These are phyloP conservation scores for Blastomussa wellsi DNA, from an alignment of 92 coral and sea anemone species.

Conservation along the genomic window DNA sequence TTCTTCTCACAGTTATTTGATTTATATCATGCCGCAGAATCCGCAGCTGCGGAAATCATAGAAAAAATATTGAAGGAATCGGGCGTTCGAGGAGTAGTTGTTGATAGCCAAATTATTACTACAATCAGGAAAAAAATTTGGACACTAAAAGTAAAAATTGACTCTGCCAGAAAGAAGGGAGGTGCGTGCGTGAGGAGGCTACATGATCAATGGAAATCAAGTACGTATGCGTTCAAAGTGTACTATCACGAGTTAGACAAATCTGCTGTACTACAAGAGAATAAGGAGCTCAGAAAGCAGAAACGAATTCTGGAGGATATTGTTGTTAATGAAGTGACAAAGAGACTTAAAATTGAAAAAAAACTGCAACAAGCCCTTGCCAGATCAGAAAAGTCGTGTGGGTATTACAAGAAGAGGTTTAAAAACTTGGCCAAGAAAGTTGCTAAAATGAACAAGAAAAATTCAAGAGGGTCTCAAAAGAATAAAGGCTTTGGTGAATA, in stretches of 20 bases:
- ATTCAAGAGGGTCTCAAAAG: constrained; percentile 9
- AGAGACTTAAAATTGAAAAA: constrained; percentile 21
- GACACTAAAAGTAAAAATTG: constrained; percentile 6
- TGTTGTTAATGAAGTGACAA: constrained; percentile 14
- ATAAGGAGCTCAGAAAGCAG: background rate
- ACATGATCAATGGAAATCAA: constrained; percentile 14
- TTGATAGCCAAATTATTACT: constrained; percentile 32
- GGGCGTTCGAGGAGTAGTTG: constrained; percentile 35
- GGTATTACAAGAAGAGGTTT: constrained; percentile 15
- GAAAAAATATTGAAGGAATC: constrained; percentile 43
- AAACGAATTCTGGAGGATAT: constrained; percentile 7
- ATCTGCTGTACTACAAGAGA: background rate
- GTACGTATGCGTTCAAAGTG: constrained; percentile 1
- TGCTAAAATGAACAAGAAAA: constrained; percentile 2
- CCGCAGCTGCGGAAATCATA: constrained; percentile 18
- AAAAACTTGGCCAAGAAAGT: background rate
- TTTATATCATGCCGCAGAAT: background rate
- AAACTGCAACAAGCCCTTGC: constrained; percentile 6
- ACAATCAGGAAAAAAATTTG: constrained; percentile 46
- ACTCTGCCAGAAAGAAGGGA: constrained; percentile 24
- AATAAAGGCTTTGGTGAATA: constrained; percentile 12
- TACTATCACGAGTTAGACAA: constrained; percentile 26
- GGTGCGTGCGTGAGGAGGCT: constrained; percentile 22
- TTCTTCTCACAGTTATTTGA: too few species aligned
- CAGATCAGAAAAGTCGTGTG: constrained; percentile 17